Evolutionary conservation across 2,888 invertebrate species (phyloP).

Genomic region (Caenorhabditis wallacei): DNA sequence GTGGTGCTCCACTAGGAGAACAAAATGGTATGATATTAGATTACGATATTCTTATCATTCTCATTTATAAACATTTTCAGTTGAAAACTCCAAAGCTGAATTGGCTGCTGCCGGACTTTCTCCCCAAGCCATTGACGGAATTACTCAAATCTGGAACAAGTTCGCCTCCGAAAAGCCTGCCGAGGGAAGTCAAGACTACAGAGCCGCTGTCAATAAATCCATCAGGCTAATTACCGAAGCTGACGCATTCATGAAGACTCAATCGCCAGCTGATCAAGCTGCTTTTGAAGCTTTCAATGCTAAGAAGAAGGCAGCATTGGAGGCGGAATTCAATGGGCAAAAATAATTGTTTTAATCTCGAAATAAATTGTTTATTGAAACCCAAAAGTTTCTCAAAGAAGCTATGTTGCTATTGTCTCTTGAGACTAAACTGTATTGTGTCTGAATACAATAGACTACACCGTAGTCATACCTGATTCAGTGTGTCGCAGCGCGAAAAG

Average conservation of each 20-base stretch:
- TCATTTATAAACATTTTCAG: no score
- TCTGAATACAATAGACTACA: background rate
- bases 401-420: no score
- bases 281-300: background rate
- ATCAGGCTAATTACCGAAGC: background rate
- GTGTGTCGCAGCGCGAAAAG: background rate
- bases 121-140: background rate
- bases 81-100: no score
- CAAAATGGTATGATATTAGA: no score
- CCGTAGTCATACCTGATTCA: background rate
- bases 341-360: no score
- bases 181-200: background rate
- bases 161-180: background rate
- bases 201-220: background rate
- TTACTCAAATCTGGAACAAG: background rate
- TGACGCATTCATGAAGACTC: background rate
- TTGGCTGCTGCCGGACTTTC: slow-evolving; percentile 1
- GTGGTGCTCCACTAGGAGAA: no score
- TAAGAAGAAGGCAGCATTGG: slow-evolving; percentile 27
- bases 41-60: no score
- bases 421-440: no score
- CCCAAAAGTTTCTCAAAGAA: no score
- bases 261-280: background rate
- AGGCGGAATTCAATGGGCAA: background rate
- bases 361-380: no score